These are phyloP conservation scores for Drosophila littoralis DNA, from an alignment of 1,140 invertebrate species.

Conservation along the genomic window DNA sequence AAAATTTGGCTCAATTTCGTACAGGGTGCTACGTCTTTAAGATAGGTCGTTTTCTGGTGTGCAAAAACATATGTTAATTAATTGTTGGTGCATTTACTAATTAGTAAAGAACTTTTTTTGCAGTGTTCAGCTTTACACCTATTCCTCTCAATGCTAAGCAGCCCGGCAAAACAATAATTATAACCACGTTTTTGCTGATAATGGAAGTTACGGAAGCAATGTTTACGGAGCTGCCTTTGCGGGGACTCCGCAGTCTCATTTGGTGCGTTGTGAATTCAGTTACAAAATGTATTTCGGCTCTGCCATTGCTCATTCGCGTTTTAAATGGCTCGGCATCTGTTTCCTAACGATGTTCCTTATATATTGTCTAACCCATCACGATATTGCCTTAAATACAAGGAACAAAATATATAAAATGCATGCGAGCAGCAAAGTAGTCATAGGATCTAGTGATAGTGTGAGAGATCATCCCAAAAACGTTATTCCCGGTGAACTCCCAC, in stretches of 20 bases:
- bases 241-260: slow-evolving; percentile 1
- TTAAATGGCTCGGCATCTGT: slow-evolving; percentile 23
- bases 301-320: slow-evolving; percentile 5
- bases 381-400: neutral
- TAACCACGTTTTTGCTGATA: slow-evolving; percentile 10
- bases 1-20: neutral
- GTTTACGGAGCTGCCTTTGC: neutral
- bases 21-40: too few relatives aligned
- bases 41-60: too few relatives aligned
- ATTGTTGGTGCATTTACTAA: neutral
- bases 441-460: too few relatives aligned
- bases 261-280: neutral
- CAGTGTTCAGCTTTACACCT: neutral
- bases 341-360: slow-evolving; percentile 1
- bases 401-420: neutral
- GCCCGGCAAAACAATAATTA: neutral
- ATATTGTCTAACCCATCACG: neutral
- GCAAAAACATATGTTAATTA: neutral
- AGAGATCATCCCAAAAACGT: too few relatives aligned
- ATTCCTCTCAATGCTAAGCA: neutral
- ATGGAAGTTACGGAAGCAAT: neutral
- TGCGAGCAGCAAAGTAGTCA: neutral
- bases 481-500: too few relatives aligned
- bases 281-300: slow-evolving; percentile 21
- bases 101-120: neutral